phyloP scores from a whole-genome alignment of 2,888 invertebrate species.

The Drosophila acutilabella region DNA sequence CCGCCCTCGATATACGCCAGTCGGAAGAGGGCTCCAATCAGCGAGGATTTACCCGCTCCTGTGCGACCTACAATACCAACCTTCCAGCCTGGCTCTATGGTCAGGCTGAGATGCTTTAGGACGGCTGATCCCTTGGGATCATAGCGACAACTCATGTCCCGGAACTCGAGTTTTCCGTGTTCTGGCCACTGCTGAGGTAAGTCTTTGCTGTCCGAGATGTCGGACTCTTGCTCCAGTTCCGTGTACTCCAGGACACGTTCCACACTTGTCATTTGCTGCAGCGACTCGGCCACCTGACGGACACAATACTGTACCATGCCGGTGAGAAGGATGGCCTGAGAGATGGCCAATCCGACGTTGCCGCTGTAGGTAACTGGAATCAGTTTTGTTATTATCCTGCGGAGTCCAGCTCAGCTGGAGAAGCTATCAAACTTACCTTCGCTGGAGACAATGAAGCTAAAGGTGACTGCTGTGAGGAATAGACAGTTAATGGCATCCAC shows the following conservation, averaged over 20 bases:
- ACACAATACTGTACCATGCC: constrained; percentile 90
- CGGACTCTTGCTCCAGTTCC: constrained; percentile 87
- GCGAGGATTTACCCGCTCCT: constrained; percentile 92
- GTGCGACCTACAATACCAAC: constrained; percentile 93
- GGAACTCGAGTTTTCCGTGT: constrained; percentile 87
- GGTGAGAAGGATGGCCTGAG: constrained; percentile 89
- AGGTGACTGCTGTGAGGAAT: constrained; percentile 88
- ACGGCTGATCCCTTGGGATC: constrained; percentile 87
- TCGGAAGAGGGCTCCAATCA: constrained; percentile 91
- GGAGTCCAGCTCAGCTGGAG: background rate
- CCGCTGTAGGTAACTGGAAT: constrained; percentile 86
- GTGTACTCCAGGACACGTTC: constrained; percentile 90
- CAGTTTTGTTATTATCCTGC: background rate
- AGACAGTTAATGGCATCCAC: constrained; percentile 89
- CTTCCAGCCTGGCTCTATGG: constrained; percentile 88
- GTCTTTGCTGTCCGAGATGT: constrained; percentile 71
- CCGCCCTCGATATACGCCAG: constrained; percentile 89
- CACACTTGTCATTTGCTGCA: constrained; percentile 90
- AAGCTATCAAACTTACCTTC: constrained; percentile 85
- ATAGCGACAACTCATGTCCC: constrained; percentile 87
- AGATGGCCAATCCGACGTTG: constrained; percentile 89
- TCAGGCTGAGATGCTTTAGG: constrained; percentile 89
- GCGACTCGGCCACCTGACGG: constrained; percentile 89
- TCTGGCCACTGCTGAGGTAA: constrained; percentile 89
- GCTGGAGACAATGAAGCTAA: constrained; percentile 87